These are phyloP conservation scores for Tragulus kanchil DNA, from an alignment of 2,113 vertebrate genomes.

Conservation along the genomic window DNA sequence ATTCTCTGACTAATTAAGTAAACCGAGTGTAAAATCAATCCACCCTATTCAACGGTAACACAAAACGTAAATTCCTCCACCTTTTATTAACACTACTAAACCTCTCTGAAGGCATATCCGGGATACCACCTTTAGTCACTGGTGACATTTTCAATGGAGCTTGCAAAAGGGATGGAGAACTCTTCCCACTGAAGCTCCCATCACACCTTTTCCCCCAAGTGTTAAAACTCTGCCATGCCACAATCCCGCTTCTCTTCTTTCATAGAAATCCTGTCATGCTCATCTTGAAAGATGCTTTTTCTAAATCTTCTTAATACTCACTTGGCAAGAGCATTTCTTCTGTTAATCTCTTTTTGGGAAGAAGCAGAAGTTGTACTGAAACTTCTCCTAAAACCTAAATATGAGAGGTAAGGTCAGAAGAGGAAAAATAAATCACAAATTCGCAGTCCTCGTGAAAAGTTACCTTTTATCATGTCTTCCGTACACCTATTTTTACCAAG, in stretches of 20 bases:
- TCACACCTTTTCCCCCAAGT: slow-evolving; percentile 44
- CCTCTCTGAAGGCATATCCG: slow-evolving; percentile 26
- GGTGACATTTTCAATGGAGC: slow-evolving; percentile 58
- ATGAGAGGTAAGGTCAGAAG: slow-evolving; percentile 49
- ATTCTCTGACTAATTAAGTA: slow-evolving; percentile 42
- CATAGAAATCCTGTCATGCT: slow-evolving; percentile 62
- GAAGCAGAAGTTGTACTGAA: slow-evolving; percentile 94
- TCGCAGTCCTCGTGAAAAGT: neutral
- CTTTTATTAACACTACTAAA: slow-evolving; percentile 42
- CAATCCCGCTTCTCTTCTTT: slow-evolving; percentile 51
- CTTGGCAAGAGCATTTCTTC: slow-evolving; percentile 92
- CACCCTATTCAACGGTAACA: slow-evolving; percentile 33
- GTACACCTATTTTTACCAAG: neutral
- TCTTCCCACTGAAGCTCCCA: neutral
- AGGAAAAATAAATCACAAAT: neutral
- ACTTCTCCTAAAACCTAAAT: slow-evolving; percentile 92
- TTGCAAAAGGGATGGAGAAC: slow-evolving; percentile 19
- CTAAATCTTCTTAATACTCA: slow-evolving; percentile 85
- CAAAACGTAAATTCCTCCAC: slow-evolving; percentile 21
- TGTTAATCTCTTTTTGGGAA: slow-evolving; percentile 92
- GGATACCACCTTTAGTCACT: slow-evolving; percentile 1
- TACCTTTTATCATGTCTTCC: slow-evolving; percentile 5
- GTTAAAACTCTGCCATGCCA: slow-evolving; percentile 24
- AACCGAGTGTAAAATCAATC: slow-evolving; percentile 31
- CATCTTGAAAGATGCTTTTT: slow-evolving; percentile 53